Percentiles rank a stretch among this genome's conserved stretches.
Evolutionary conservation across 2,888 invertebrate species (phyloP).

Genomic region (Leucania comma): DNA sequence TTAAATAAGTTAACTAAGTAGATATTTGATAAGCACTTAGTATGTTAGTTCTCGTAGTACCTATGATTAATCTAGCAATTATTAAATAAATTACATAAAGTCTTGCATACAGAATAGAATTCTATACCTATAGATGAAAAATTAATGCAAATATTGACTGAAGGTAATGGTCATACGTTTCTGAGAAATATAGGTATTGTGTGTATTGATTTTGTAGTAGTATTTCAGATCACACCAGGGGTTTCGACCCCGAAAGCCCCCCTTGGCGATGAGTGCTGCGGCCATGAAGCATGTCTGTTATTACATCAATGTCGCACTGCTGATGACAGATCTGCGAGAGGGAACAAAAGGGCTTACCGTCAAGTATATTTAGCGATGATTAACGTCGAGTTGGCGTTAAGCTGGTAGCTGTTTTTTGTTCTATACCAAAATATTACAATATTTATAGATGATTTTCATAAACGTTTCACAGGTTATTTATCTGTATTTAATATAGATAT

Average conservation of each 20-base stretch:
- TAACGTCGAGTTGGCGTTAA: constrained; percentile 48
- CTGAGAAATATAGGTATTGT: too few relatives aligned
- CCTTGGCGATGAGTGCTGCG: constrained; percentile 39
- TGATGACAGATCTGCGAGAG: constrained; percentile 32
- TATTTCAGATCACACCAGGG: constrained; percentile 33
- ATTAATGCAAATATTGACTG: too few relatives aligned
- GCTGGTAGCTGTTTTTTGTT: constrained; percentile 35
- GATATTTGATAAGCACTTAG: too few relatives aligned
- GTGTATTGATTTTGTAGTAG: neutral
- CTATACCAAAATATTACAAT: constrained; percentile 41
- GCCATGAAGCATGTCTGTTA: constrained; percentile 41
- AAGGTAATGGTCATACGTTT: too few relatives aligned
- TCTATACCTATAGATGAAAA: too few relatives aligned
- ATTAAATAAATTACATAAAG: too few relatives aligned
- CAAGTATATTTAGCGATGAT: constrained; percentile 57
- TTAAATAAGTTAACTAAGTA: too few relatives aligned
- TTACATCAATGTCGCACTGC: constrained; percentile 45
- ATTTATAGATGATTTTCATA: constrained; percentile 44
- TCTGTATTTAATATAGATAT: constrained; percentile 7
- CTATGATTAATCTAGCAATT: too few relatives aligned
- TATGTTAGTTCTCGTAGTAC: too few relatives aligned
- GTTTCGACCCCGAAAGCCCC: constrained; percentile 19
- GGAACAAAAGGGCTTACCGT: constrained; percentile 49
- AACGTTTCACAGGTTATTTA: constrained; percentile 25
- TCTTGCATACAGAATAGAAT: too few relatives aligned